Percentiles rank a stretch among this genome's conserved stretches.
Conservation (phyloP, 1,140 invertebrate species). For the Drosophila ironensis region DNA sequence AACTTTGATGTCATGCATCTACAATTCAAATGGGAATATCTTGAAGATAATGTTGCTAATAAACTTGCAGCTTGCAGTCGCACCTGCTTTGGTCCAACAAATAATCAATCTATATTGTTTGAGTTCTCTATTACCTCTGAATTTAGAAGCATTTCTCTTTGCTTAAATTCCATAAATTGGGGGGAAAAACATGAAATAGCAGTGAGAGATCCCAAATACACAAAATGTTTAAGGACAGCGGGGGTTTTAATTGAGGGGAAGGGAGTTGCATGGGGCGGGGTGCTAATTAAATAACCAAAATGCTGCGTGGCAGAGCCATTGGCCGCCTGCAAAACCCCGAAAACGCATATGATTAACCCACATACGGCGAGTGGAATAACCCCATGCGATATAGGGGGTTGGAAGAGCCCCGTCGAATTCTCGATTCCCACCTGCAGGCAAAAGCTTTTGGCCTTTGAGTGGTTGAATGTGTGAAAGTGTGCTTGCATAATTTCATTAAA, state of each 20-base stretch:
- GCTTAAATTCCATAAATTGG: not conserved
- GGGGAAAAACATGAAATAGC: conserved; percentile 2
- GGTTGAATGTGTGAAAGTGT: conserved; percentile 66
- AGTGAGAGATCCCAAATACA: conserved; percentile 1
- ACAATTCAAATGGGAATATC: no score
- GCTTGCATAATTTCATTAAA: conserved; percentile 79
- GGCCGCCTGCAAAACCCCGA: conserved; percentile 12
- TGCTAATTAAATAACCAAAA: conserved; percentile 71
- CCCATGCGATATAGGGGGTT: conserved; percentile 8
- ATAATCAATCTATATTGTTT: not conserved
- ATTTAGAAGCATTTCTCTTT: not conserved
- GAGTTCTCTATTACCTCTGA: not conserved
- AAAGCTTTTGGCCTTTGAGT: conserved; percentile 1
- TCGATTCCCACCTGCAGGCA: not conserved
- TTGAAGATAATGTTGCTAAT: no score
- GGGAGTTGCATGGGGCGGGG: not conserved
- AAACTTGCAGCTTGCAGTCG: not conserved
- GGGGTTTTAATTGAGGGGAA: conserved; percentile 8
- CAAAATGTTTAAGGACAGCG: conserved; percentile 20
- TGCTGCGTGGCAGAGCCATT: conserved; percentile 29
- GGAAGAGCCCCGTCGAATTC: not conserved
- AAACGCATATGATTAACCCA: conserved; percentile 71
- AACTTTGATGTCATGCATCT: no score
- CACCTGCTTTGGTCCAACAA: not conserved
- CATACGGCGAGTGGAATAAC: conserved; percentile 23